Evolutionary conservation across 2,888 invertebrate genomes (phyloP).

Genomic region (Tillus elongatus): DNA sequence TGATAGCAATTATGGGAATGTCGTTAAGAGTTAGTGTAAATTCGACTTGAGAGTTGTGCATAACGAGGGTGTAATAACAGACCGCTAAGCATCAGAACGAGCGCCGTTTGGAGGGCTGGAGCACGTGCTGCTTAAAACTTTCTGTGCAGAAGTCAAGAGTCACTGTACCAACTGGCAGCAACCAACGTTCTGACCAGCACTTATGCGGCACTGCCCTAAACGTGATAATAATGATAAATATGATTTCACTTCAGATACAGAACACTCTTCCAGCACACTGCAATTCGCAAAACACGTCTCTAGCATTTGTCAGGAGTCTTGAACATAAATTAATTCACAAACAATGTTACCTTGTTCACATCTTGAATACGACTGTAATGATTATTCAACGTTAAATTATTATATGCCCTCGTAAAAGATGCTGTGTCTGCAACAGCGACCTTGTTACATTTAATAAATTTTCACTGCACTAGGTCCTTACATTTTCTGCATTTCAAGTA

Average conservation of each 20-base stretch:
- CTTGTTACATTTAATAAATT: no score
- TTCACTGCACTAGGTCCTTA: no score
- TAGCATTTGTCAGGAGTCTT: neutral
- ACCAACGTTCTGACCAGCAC: constrained; percentile 2
- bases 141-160: neutral
- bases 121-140: neutral
- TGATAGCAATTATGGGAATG: no score
- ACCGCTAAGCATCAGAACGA: no score
- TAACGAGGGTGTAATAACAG: constrained; percentile 3
- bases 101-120: neutral
- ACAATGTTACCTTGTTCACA: constrained; percentile 3
- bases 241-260: neutral
- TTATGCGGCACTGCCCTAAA: no score
- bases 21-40: no score
- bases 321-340: constrained; percentile 1
- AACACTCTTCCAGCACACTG: neutral
- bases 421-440: no score
- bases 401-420: no score
- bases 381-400: no score
- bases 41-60: neutral
- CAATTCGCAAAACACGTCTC: neutral
- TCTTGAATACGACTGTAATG: no score
- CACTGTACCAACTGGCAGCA: no score
- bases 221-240: constrained; percentile 3
- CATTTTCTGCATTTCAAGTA: no score